Percentiles rank a stretch among this genome's conserved stretches.
These are phyloP conservation scores for Acanthosoma haemorrhoidale DNA, from an alignment of 2,888 invertebrate species.

Conservation along the genomic window DNA sequence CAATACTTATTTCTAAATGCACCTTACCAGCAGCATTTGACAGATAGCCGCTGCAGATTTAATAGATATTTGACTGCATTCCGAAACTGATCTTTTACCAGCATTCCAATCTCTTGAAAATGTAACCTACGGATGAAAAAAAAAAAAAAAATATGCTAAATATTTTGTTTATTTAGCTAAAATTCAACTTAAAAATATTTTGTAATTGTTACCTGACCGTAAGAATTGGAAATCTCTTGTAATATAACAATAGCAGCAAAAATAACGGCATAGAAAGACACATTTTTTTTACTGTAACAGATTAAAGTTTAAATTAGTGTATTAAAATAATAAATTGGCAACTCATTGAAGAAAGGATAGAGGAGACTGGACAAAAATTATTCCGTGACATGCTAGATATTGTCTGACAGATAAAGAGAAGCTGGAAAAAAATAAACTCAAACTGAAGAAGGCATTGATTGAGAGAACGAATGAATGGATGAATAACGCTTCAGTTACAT, in stretches of 20 bases:
- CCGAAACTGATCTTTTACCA: constrained; percentile 27
- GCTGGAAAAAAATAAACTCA: no score
- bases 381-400: no score
- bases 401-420: no score
- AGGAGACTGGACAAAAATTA: no score
- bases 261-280: not conserved
- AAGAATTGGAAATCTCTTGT: not conserved
- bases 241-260: constrained; percentile 39
- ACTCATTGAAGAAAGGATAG: no score
- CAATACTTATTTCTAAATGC: no score
- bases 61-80: constrained; percentile 18
- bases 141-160: not conserved
- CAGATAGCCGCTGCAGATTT: constrained; percentile 29
- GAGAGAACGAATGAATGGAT: no score
- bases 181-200: not conserved
- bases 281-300: not conserved
- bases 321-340: not conserved
- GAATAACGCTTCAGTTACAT: no score
- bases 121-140: constrained; percentile 20
- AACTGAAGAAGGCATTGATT: no score
- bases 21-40: constrained; percentile 30
- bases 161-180: not conserved
- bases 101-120: constrained; percentile 35
- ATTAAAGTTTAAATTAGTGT: not conserved
- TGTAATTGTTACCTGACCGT: not conserved